These are phyloP conservation scores for Suncus etruscus DNA, from an alignment of 2,113 vertebrate genomes.

Conservation along the genomic window DNA sequence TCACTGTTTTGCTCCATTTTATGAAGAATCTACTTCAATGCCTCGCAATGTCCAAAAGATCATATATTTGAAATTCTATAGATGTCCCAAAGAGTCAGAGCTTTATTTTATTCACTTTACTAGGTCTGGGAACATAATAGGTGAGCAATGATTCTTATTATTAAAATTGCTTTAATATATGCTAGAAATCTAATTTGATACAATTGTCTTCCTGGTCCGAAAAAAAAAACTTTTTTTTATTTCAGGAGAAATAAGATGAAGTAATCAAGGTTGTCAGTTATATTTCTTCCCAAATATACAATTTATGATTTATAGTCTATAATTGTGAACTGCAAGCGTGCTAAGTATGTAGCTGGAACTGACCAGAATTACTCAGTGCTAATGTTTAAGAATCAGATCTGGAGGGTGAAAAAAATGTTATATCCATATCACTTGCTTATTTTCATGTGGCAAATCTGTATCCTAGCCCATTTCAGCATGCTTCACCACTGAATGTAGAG, in stretches of 20 bases:
- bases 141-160: background rate
- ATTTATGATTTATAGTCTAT: background rate
- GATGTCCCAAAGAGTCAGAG: background rate
- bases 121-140: background rate
- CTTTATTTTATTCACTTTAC: conserved; percentile 31
- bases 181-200: conserved; percentile 14
- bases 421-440: background rate
- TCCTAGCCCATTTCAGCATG: background rate
- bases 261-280: background rate
- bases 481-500: background rate
- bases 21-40: background rate
- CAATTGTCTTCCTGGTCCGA: conserved; percentile 13
- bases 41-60: conserved; percentile 8
- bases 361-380: background rate
- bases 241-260: background rate
- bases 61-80: background rate
- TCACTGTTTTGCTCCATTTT: background rate
- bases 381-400: background rate
- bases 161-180: background rate
- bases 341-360: background rate
- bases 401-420: background rate
- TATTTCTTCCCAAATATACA: background rate
- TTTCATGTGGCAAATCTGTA: background rate
- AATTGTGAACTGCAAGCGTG: background rate
- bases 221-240: background rate